Base-by-base conservation (phyloP, 1,140 invertebrate genomes). In the Bombus vancouverensis region DNA sequence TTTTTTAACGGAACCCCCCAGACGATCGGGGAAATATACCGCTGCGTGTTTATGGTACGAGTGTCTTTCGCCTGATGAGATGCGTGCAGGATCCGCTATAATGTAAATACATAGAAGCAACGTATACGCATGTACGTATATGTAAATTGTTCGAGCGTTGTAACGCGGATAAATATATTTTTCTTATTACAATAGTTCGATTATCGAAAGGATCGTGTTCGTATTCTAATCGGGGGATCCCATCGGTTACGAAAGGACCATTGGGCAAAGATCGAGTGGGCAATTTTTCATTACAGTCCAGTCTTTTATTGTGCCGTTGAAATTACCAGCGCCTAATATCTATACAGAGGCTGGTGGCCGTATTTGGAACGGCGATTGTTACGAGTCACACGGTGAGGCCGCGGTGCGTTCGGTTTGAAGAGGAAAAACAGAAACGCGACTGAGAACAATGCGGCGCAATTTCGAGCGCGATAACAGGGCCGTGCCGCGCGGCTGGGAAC, bases 371-470 rank as follows among this genome's bases (percentile, higher is more conserved):
- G 57, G 39, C 76, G 83, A 85, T 85, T 85, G 83, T 85, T 85
- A 80, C 83, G 32, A 71, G 83, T 80, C 32, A 39, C 76, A n/a
- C 66, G 62, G 42, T 15, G 15, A 39, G 66, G 62, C 42, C 22
- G 76, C 65, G 25, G 53, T 18, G 44, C 34, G 68, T 57, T 53
- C 25, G 34, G 28, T 71, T 53, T 79, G 79, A 85, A 85, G 70
- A 72, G 83, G 83, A 85, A 85, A 85, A 85, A 85, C 83, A 85
- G 83, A 85, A 85, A 85, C 76, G 68, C 68, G 53, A 22, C 53
- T 66, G 83, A 85, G 76, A 85, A 85, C 83, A 85, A 85, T 85
- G 83, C 83, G 8, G n/a, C 53, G 83, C 83, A 85, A 85, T 85
- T 85, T 85, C 83, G 83, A 37, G 57, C 83, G 68, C 76, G 76